Base-by-base conservation (phyloP, 2,113 vertebrate species). In the Fregata magnificens region DNA sequence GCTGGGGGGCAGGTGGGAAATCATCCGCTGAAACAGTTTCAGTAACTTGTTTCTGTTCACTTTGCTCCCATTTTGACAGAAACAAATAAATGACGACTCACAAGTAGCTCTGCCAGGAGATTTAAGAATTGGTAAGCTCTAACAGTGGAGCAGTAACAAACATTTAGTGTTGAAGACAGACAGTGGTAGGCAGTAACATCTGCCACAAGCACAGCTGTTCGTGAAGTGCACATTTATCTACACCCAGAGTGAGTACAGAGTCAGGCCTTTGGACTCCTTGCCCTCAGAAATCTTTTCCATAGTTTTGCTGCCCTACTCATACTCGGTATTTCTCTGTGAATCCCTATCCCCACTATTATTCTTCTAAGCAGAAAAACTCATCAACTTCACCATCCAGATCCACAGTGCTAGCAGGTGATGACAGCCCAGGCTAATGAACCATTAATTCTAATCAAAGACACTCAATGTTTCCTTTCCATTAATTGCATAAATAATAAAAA, bases 391-490 rank as follows among this genome's bases (percentile, higher is more conserved):
- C 32, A 52, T 21, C 50, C 62, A 83, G 47, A 55, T 28, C 55
- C 18, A 36, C 42, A 6, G n/a, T 10, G 49, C 45, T 77, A 79
- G 88, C 80, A 87, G 70, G 86, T 18, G 47, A 56, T 76, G 91
- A 62, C 69, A 71, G 79, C 83, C 77, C 82, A 52, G 56, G 45
- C 66, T 96, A 95, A 95, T 47, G 89, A 96, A 74, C 70, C 78
- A 86, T 86, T 95, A 79, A 82, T 95, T 91, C 87, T 82, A 56
- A 91, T 91, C 85, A 94, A 62, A 95, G 81, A 16, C 73, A 42
- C 38, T 66, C 34, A 16, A 12, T 19, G 71, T 25, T 88, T 61
- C 72, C 76, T 82, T 59, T 17, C 67, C 69, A 67, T 91, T 91
- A 84, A 50, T 55, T 53, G 58, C 38, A 50, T 72, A 91, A 95